A percentile compares a stretch with the other conserved stretches of the same genome.
phyloP scores from a whole-genome alignment of 2,113 vertebrate species.

The Mirounga angustirostris region DNA sequence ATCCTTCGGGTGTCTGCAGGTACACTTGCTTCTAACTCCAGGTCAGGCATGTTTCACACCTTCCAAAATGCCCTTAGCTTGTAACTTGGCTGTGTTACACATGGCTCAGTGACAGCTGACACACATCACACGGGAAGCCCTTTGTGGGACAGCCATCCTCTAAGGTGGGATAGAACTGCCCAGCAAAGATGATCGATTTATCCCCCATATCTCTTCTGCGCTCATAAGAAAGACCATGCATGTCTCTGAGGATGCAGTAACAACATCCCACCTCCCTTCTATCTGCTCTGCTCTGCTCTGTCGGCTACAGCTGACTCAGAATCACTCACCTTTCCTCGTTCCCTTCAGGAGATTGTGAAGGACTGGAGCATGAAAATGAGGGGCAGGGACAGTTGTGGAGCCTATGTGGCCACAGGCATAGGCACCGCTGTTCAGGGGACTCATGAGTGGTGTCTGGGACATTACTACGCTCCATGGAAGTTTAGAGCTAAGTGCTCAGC shows the following conservation, averaged over 20 bases:
- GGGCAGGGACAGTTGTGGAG: accelerated
- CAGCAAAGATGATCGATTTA: not conserved
- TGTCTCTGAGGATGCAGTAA: not conserved
- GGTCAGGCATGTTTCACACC: not conserved
- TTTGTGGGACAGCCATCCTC: not conserved
- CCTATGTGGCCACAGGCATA: accelerated
- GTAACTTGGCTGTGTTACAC: not conserved
- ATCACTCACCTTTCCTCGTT: not conserved
- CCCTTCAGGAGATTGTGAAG: not conserved
- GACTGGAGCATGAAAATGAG: not conserved
- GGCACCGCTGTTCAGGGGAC: not conserved
- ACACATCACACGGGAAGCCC: not conserved
- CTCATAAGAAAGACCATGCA: not conserved
- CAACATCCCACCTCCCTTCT: not conserved
- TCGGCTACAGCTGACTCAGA: not conserved
- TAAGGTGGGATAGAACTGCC: not conserved
- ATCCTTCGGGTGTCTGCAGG: not conserved
- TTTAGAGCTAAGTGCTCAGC: not conserved
- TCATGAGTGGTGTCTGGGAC: not conserved
- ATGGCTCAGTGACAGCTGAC: not conserved
- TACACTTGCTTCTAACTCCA: not conserved
- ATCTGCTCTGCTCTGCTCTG: not conserved
- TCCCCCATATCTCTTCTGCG: not conserved
- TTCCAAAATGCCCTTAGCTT: not conserved
- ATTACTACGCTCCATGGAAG: not conserved